A percentile compares a stretch with the other conserved stretches of the same genome.
Evolutionary conservation across 2,888 invertebrate genomes (phyloP).

Genomic region (Lasius fuliginosus): DNA sequence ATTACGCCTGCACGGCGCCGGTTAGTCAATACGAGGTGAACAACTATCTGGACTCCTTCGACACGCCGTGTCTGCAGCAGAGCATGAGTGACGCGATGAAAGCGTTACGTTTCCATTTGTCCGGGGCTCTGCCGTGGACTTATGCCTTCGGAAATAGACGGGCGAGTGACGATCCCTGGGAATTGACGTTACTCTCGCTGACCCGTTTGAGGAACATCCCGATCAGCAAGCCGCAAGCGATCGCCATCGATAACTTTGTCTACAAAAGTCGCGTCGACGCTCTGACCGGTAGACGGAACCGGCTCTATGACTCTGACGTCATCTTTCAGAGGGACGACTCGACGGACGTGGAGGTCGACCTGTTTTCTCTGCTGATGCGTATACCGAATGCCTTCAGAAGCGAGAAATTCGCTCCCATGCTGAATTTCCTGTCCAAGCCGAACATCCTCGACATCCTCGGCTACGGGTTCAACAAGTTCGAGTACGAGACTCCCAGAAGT

Average conservation of each 20-base stretch:
- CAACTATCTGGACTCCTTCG: slow-evolving; percentile 35
- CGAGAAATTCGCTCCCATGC: slow-evolving; percentile 47
- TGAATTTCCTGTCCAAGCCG: slow-evolving; percentile 52
- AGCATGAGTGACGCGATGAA: slow-evolving; percentile 34
- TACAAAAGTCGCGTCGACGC: slow-evolving; percentile 36
- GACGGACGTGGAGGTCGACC: slow-evolving; percentile 53
- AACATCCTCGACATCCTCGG: slow-evolving; percentile 52
- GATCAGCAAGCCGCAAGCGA: slow-evolving; percentile 4
- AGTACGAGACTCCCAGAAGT: slow-evolving; percentile 33
- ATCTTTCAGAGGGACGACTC: slow-evolving; percentile 58
- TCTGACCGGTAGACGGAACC: slow-evolving; percentile 8
- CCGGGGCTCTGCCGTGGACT: slow-evolving; percentile 56
- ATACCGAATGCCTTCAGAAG: slow-evolving; percentile 51
- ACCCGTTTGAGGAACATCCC: slow-evolving; percentile 46
- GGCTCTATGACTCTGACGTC: slow-evolving; percentile 44
- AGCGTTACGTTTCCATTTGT: slow-evolving; percentile 33
- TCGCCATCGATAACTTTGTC: slow-evolving; percentile 50
- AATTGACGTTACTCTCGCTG: slow-evolving; percentile 40
- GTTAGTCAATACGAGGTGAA: slow-evolving; percentile 31
- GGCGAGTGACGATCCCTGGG: slow-evolving; percentile 44
- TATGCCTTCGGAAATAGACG: slow-evolving; percentile 45
- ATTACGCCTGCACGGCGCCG: not conserved
- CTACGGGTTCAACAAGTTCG: slow-evolving; percentile 60
- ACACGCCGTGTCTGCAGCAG: slow-evolving; percentile 51
- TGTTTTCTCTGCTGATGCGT: slow-evolving; percentile 45